phyloP scores from a whole-genome alignment of 2,888 invertebrate genomes.

The Drosophila pullipes region DNA sequence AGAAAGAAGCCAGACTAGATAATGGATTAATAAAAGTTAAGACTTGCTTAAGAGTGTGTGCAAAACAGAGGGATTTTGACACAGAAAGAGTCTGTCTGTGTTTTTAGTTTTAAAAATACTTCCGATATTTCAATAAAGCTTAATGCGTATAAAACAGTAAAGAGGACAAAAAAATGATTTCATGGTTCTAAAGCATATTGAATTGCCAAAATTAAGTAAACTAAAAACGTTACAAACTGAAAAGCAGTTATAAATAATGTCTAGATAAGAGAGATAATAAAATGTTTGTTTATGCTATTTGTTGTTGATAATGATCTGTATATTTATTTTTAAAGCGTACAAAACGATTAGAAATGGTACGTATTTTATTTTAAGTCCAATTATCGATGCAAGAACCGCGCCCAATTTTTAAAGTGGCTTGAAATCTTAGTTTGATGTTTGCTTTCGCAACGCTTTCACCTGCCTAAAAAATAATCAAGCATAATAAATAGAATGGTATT shows the following conservation, averaged over 20 bases:
- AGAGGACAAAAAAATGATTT: neutral
- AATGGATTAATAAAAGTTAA: neutral
- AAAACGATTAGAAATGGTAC: neutral
- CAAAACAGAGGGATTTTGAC: neutral
- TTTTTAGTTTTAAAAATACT: neutral
- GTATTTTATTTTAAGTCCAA: constrained; percentile 1
- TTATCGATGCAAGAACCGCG: neutral
- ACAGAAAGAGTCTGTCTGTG: neutral
- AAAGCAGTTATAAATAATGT: neutral
- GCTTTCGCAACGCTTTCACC: constrained; percentile 15
- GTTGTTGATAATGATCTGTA: neutral
- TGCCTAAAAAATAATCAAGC: constrained; percentile 18
- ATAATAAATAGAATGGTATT: constrained; percentile 33
- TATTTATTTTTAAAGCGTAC: neutral
- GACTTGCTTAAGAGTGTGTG: neutral
- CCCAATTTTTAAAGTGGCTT: neutral
- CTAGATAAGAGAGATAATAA: neutral
- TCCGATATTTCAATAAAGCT: neutral
- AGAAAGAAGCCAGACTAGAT: neutral
- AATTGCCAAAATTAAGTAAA: neutral
- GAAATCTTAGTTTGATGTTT: constrained; percentile 1
- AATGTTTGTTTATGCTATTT: neutral
- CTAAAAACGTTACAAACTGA: neutral
- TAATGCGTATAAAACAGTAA: neutral
- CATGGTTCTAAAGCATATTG: neutral